Evolutionary conservation across 2,797 vertebrate species (phyloP).

Genomic region (Caiman crocodilus): DNA sequence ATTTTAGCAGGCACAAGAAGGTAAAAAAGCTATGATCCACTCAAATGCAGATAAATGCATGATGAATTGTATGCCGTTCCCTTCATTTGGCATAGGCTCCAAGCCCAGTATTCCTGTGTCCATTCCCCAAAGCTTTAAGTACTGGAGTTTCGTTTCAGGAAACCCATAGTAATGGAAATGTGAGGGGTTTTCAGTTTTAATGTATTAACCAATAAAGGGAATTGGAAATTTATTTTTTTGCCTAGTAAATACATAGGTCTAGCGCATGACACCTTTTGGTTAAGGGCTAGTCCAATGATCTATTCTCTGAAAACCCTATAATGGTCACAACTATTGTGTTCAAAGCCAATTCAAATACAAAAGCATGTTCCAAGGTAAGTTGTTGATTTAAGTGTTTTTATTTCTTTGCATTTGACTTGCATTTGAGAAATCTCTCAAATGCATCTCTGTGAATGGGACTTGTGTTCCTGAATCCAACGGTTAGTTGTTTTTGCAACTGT

Average conservation of each 20-base stretch:
- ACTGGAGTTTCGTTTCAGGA: not conserved
- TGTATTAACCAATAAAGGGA: not conserved
- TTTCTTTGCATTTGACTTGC: not conserved
- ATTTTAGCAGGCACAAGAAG: not conserved
- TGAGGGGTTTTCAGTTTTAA: no score
- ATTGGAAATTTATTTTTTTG: accelerated
- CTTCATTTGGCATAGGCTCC: not conserved
- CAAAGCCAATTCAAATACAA: not conserved
- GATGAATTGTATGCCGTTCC: not conserved
- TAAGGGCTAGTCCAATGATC: not conserved
- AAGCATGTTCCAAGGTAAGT: not conserved
- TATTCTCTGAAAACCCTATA: not conserved
- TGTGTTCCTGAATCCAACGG: not conserved
- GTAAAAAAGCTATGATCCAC: not conserved
- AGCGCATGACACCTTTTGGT: not conserved
- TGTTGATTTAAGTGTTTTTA: not conserved
- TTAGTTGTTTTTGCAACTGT: not conserved
- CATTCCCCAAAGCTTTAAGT: not conserved
- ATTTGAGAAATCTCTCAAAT: not conserved
- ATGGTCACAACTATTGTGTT: accelerated
- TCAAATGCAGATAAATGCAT: not conserved
- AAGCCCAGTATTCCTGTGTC: not conserved
- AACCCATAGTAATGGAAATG: not conserved
- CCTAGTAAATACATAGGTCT: accelerated
- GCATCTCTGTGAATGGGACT: accelerated